phyloP scores from a whole-genome alignment of 2,113 vertebrate species.

The Eptesicus fuscus region DNA sequence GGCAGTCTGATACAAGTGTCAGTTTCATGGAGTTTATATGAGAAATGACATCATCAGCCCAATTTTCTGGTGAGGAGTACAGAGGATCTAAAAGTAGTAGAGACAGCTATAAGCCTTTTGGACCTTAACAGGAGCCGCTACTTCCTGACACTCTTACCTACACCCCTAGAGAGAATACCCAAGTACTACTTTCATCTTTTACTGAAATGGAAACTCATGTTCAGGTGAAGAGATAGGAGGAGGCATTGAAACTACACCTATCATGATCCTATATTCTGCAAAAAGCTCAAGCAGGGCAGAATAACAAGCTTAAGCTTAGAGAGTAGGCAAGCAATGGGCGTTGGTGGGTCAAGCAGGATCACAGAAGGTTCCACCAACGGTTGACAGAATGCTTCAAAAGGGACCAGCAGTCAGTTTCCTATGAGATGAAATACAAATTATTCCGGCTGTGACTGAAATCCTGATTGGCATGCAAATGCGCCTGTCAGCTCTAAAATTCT shows the following conservation, averaged over 20 bases:
- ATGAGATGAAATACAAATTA: neutral
- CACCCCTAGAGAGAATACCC: neutral
- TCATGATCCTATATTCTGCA: neutral
- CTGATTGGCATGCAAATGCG: neutral
- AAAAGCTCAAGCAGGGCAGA: neutral
- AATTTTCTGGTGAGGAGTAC: conserved; percentile 23
- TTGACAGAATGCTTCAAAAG: neutral
- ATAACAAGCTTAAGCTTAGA: neutral
- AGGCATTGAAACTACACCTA: neutral
- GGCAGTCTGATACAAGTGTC: conserved; percentile 40
- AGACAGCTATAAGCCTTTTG: neutral
- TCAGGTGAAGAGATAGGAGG: neutral
- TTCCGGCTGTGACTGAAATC: neutral
- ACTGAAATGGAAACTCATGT: neutral
- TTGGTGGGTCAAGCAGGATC: neutral
- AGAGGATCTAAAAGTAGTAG: neutral
- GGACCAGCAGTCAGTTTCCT: neutral
- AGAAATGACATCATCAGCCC: conserved; percentile 50
- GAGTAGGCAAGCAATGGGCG: neutral
- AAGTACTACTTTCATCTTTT: neutral
- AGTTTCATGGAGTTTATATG: conserved; percentile 35
- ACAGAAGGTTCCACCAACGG: neutral
- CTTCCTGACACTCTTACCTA: neutral
- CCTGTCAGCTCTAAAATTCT: neutral
- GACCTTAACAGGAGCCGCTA: neutral